Evolutionary conservation across 2,797 vertebrate genomes (phyloP).

Genomic region (Tympanoctomys barrerae): DNA sequence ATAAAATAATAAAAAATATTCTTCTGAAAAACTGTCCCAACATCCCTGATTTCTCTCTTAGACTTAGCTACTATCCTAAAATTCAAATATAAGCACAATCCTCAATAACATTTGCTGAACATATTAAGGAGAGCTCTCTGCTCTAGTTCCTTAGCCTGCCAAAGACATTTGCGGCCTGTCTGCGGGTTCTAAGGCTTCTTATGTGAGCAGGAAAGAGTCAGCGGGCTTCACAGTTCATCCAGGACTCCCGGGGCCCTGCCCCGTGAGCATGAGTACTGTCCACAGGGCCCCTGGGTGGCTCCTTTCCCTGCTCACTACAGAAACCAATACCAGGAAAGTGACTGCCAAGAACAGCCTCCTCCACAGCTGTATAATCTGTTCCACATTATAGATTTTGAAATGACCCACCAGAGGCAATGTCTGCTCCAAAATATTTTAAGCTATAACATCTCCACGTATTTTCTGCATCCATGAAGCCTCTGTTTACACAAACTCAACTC

Average conservation of each 20-base stretch:
- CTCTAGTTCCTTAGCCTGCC: slow-evolving; percentile 43
- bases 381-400: slow-evolving; percentile 67
- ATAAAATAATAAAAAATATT: background rate
- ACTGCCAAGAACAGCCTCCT: slow-evolving; percentile 73
- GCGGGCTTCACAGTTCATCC: slow-evolving; percentile 61
- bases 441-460: slow-evolving; percentile 19
- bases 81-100: slow-evolving; percentile 46
- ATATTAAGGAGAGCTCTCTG: slow-evolving; percentile 26
- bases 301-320: slow-evolving; percentile 53
- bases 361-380: slow-evolving; percentile 76
- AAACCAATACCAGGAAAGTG: slow-evolving; percentile 58
- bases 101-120: slow-evolving; percentile 63
- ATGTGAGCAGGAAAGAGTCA: slow-evolving; percentile 57
- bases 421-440: slow-evolving; percentile 43
- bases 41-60: background rate
- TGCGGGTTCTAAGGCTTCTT: slow-evolving; percentile 54
- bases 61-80: slow-evolving; percentile 39
- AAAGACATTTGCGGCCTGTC: slow-evolving; percentile 46
- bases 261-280: slow-evolving; percentile 14
- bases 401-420: slow-evolving; percentile 37
- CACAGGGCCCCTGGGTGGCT: background rate
- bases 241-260: slow-evolving; percentile 39
- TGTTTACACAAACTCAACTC: slow-evolving; percentile 4
- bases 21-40: background rate
- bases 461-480: background rate